Evolutionary conservation across 2,888 invertebrate genomes (phyloP), one percentile per base, ranked within the genome.

Genomic region (Parnassius glacialis): DNA sequence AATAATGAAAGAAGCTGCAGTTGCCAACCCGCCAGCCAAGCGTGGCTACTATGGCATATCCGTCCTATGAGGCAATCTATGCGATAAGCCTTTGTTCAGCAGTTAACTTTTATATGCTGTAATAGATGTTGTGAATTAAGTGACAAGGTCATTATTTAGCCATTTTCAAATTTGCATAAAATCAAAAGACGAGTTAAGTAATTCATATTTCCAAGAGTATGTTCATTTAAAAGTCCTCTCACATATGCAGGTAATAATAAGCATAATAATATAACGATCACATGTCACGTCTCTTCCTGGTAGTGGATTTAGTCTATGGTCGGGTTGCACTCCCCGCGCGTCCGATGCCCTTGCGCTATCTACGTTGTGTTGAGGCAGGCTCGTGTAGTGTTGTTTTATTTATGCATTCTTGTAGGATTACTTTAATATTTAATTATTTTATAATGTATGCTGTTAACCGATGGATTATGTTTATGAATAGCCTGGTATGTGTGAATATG

Each of bases 271-370:
- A 12, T 13, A 7, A 13, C 10, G 16, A 13, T 41, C n/a, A 13
- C 52, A 9, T 25, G 61, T 61, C 63, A 10, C 42, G 16, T 67
- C 66, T 70, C 52, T 56, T 50, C 43, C 20, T 9, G 52, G n/a
- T 42, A 51, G 3, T 11, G n/a, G 44, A 45, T 13, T 43, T 64
- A 59, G 44, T 71, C 71, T 69, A 56, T 66, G 68, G 59, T 57
- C 73, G 66, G 58, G 63, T 69, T 81, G 84, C 80, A 81, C 80
- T 80, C 77, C 74, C 76, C 66, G 74, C 70, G 63, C 79, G 87
- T 86, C 73, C 87, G 84, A 86, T 86, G 89, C 86, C 89, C 88
- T 89, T 89, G 85, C 81, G 78, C 86, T 85, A 85, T 85, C 86
- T 78, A 71, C 65, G 67, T 64, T 61, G 72, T 68, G 84, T 86